phyloP scores from a whole-genome alignment of 2,113 vertebrate genomes.

The Salvelinus namaycush region DNA sequence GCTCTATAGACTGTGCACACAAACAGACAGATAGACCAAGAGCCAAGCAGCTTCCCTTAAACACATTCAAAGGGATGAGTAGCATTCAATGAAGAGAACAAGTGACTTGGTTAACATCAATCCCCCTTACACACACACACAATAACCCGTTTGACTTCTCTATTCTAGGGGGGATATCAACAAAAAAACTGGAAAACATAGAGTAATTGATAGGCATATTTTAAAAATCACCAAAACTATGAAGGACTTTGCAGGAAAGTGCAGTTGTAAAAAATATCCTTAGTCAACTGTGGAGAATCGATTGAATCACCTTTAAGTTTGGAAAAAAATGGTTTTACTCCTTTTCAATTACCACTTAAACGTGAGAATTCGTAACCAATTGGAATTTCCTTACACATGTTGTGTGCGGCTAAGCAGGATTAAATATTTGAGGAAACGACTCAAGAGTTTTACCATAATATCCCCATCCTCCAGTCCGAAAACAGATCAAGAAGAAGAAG shows the following conservation, averaged over 20 bases:
- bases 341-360: neutral
- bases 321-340: conserved; percentile 45
- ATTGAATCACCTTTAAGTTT: neutral
- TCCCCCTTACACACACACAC: too few relatives aligned
- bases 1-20: too few relatives aligned
- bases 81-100: too few relatives aligned
- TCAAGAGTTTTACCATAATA: conserved; percentile 71
- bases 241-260: too few relatives aligned
- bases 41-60: too few relatives aligned
- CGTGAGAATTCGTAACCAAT: conserved; percentile 2
- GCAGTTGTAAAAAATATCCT: neutral
- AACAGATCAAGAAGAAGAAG: conserved; percentile 62
- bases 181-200: too few relatives aligned
- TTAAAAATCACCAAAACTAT: neutral
- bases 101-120: too few relatives aligned
- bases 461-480: conserved; percentile 42
- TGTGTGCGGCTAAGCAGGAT: conserved; percentile 58
- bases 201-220: neutral
- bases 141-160: too few relatives aligned
- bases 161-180: too few relatives aligned
- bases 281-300: neutral
- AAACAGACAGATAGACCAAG: too few relatives aligned
- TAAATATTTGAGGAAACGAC: conserved; percentile 65
- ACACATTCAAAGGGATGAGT: too few relatives aligned
- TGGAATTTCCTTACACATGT: neutral